Evolutionary conservation across 2,797 vertebrate species (phyloP), one percentile per base, ranked within the genome.

Genomic region (Emydoidea blandingii): DNA sequence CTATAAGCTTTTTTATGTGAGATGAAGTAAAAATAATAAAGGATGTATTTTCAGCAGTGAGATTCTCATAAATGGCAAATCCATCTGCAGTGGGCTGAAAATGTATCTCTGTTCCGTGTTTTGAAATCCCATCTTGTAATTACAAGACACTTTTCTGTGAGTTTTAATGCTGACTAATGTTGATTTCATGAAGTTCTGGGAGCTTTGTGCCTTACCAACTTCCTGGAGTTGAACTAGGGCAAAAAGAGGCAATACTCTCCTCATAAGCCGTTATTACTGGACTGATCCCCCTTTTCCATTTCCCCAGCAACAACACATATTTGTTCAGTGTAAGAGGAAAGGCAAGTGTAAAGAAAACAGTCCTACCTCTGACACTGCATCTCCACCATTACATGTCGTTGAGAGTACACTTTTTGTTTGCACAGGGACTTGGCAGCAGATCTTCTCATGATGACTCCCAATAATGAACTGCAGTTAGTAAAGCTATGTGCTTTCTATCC

Each of bases 401-500:
- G 81, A 91, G 5, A 96, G 3, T 95, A 79, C 41, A 16, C 92
- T 68, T 97, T 92, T 93, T 96, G 49, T 94, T 92, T 95, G 81
- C 90, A 57, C 93, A 99, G 99, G 99, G 98, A 99, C 94, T 98
- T 99, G 85, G 99, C 99, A 68, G 98, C 97, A 18, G 98, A 99
- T 91, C 98, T 99, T 76, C 98, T 99, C 82, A 97, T 96, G 94
- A 99, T 99, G 99, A 99, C 99, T 94, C 99, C 99, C 44, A 98
- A 99, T 94, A 99, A 99, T 72, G 97, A 99, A 88, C 95, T 99
- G 14, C 98, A 99, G 47, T 94, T 99, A 97, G 98, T 99, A 59
- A 99, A 99, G 95, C 98, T 99, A 5, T 99, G 99, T 96, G 99
- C 99, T 41, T 99, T 99, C 97, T 99, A 99, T 97, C 99, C 99